These are phyloP conservation scores for Pangasianodon hypophthalmus DNA, from an alignment of 2,113 vertebrate species.

Conservation along the genomic window DNA sequence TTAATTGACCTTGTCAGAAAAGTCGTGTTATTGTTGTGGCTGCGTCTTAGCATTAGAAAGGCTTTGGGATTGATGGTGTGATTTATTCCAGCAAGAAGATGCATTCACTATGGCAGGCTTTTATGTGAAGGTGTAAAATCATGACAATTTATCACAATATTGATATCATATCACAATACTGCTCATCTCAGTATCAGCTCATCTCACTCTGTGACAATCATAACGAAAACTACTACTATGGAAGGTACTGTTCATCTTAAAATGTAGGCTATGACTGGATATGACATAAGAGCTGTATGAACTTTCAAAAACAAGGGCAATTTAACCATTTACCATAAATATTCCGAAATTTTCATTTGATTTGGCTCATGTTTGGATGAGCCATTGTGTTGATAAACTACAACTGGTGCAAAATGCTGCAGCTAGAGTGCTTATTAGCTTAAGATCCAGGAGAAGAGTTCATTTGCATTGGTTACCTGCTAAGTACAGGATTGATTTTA, in stretches of 20 bases:
- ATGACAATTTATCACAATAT: background rate
- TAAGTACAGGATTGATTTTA: no score
- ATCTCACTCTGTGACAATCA: background rate
- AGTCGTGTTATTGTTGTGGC: background rate
- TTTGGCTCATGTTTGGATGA: background rate
- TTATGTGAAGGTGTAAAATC: slow-evolving; percentile 1
- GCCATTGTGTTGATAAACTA: no score
- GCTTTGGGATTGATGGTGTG: background rate
- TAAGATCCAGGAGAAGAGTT: no score
- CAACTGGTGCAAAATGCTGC: no score
- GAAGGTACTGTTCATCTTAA: background rate
- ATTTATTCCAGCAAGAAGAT: background rate
- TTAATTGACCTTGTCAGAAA: slow-evolving; percentile 12
- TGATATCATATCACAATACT: background rate
- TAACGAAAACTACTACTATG: background rate
- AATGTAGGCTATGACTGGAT: background rate
- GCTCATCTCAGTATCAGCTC: background rate
- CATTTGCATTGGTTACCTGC: no score
- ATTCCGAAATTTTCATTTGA: no score
- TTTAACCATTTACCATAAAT: background rate
- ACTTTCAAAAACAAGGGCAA: background rate
- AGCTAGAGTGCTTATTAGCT: no score
- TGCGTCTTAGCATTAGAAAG: background rate
- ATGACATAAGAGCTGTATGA: background rate
- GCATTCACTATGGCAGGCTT: background rate